Percentiles rank a stretch among this genome's conserved stretches.
Conservation (phyloP, 2,113 vertebrate genomes). For the Pelecanoides urinatrix region DNA sequence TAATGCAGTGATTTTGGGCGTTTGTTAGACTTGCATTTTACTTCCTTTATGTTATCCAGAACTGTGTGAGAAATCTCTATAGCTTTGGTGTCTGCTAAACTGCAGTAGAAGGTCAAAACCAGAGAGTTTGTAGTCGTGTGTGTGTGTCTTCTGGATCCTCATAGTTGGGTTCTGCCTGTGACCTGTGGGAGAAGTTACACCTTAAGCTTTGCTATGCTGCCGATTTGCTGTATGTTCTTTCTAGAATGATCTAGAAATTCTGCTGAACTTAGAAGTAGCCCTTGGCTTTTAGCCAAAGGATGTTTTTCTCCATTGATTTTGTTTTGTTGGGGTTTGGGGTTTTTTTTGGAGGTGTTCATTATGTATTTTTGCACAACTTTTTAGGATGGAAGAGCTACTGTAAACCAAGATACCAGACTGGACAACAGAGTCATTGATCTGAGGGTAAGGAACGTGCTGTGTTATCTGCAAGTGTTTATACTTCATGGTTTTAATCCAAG, state of each 20-base stretch:
- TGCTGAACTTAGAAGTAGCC: not conserved
- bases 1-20: not conserved
- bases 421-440: constrained; percentile 99
- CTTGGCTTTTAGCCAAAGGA: not conserved
- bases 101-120: not conserved
- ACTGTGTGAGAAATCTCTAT: not conserved
- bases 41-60: not conserved
- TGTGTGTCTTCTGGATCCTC: not conserved
- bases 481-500: not conserved
- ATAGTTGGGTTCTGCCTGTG: not conserved
- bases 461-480: not conserved
- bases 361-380: not conserved
- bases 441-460: constrained; percentile 81
- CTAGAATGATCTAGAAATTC: not conserved
- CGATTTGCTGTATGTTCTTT: not conserved
- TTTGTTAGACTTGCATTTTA: not conserved
- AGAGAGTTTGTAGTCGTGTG: not conserved
- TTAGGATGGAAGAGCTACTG: constrained; percentile 97
- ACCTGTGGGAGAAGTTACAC: not conserved
- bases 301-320: not conserved
- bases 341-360: not conserved
- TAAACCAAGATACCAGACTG: constrained; percentile 97
- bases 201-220: not conserved
- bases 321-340: not conserved
- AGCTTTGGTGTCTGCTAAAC: not conserved